Evolutionary conservation across 2,888 invertebrate species (phyloP), one percentile per base, ranked within the genome.

Genomic region (Gandaritis pyraliata): DNA sequence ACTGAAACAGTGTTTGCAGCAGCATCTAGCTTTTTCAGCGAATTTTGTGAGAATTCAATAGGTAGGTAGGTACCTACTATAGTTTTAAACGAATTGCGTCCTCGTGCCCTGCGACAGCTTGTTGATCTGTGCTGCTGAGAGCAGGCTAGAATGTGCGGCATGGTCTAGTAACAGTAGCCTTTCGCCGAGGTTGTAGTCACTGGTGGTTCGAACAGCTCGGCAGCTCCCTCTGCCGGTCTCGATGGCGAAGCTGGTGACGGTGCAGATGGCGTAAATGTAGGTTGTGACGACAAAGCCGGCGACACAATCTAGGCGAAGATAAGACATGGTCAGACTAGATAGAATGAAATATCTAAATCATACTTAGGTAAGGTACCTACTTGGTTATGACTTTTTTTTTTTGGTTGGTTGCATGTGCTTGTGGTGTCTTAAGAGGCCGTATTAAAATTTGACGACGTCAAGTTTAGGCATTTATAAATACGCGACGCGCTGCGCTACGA

Each of bases 191-290:
- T 88, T 89, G 69, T 88, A 88, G 60, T 74, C 77, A 6, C 75
- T 69, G 13, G 78, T 75, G 0, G 69, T 59, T 0, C 78, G 72
- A 39, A 81, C 82, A 0, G 78, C 79, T 65, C 59, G 56, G 45
- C 86, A 83, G 3, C 81, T 72, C 0, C 83, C 82, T 23, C 80
- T 73, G 18, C 84, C 84, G 0, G 85, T 86, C 73, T 90, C 90
- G 11, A 88, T 62, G 0, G 88, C 86, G 75, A 91, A 92, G 64
- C 91, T 92, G 67, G 83, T 87, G 6, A 92, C 92, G 1, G 90
- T 86, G 72, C 87, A 86, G 36, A 92, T 90, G 0, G 90, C 90
- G 81, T 93, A 93, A 41, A 92, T 74, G 72, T 88, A 92, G 3
- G 89, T 85, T 12, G 89, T 61, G 52, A 91, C 81, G 71, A 92